A percentile compares a stretch with the other conserved stretches of the same genome.
Conservation (phyloP, 2,797 vertebrate genomes). For the Mareca strepera region DNA sequence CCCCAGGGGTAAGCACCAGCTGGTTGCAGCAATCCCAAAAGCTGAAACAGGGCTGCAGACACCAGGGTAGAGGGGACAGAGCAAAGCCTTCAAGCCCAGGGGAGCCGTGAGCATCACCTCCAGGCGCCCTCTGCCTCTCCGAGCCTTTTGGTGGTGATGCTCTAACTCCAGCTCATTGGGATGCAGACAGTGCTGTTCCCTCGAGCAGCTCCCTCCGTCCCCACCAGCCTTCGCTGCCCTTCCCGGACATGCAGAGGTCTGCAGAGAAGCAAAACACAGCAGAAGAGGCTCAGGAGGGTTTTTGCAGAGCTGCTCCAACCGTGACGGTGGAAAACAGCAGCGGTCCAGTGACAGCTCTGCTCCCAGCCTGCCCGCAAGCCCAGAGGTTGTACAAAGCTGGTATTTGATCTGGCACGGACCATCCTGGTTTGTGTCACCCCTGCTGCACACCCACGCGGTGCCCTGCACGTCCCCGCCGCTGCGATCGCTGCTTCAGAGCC, state of each 20-base stretch:
- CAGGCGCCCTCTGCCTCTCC: background rate
- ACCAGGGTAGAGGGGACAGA: background rate
- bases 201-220: background rate
- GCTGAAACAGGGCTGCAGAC: background rate
- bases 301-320: background rate
- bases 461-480: background rate
- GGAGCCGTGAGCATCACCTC: fast-evolving
- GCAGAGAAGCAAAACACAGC: background rate
- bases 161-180: background rate
- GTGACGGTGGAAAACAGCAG: background rate
- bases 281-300: background rate
- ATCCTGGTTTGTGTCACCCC: background rate
- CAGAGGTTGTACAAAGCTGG: background rate
- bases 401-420: background rate
- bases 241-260: background rate
- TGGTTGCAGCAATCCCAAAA: background rate
- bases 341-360: background rate
- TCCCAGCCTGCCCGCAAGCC: background rate
- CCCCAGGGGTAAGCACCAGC: background rate
- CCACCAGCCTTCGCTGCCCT: background rate
- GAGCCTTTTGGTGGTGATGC: background rate
- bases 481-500: background rate
- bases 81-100: background rate
- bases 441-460: fast-evolving
- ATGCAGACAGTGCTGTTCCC: conserved; percentile 50